Base-by-base conservation (phyloP, 2,113 vertebrate genomes). In the Epinephelus moara region DNA sequence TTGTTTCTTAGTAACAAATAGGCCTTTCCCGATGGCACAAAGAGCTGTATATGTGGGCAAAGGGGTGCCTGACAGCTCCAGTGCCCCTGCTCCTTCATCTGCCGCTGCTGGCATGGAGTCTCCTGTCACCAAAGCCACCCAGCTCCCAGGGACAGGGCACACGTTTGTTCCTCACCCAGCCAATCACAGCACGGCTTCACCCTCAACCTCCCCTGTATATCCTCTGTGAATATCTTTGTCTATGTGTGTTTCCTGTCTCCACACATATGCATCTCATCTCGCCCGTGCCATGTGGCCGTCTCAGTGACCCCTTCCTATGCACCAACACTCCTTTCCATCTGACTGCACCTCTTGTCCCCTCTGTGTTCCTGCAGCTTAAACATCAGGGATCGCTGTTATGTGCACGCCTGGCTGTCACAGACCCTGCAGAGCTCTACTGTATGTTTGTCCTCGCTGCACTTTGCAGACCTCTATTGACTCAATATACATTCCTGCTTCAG, bases 21-120 rank as follows among this genome's bases (percentile, higher is more conserved):
- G 70, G 42, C n/a, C 40, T 75, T 72, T 80, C 37, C 84, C 33
- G 6, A 18, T 4, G 14, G 25, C 61, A 90, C 87, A 92, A 84
- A 93, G 77, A 72, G 75, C 86, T 81, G 71, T 78, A 76, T 81
- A 75, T 86, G 59, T 75, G 77, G 75, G 76, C 40, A 12, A 19
- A 1, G 64, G 71, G 74, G 62, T 40, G 78, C 13, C 49, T 68
- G 70, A 49, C 80, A 68, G 72, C 66, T 62, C 82, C 49, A 57
- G 25, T 30, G n/a, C n/a, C 75, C 77, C 75, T 75, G 52, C 70
- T 79, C 47, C 64, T 78, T 85, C 84, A 25, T 83, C 73, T 82
- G 75, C 84, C 21, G 69, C 78, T 40, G 27, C 83, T 86, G 85
- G 81, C 78, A 49, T 52, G 47, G 64, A 66, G 17, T 62, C 56